Base-by-base conservation (phyloP, 1,140 invertebrate species). In the Argopecten irradians region DNA sequence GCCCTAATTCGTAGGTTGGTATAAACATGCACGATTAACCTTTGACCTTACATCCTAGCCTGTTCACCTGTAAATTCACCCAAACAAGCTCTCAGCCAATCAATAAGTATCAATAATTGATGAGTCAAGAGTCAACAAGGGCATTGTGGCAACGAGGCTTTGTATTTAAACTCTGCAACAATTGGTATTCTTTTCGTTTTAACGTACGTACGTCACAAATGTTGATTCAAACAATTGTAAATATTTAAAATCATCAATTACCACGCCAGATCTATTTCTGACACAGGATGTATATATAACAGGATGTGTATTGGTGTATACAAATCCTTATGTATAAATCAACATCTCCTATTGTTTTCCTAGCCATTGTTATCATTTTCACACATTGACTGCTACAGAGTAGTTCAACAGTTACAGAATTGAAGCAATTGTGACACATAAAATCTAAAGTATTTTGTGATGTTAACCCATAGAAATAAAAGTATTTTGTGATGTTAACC, bases 41-140 rank as follows among this genome's bases (percentile, higher is more conserved):
- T n/a, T n/a, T n/a, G n/a, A n/a, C n/a, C n/a, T n/a, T n/a, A n/a
- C n/a, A n/a, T n/a, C 55, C n/a, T 39, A 39, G 14, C 11, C 55
- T n/a, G n/a, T 71, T 71, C 55, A n/a, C 55, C 55, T 71, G 55
- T 71, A 71, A n/a, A n/a, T 71, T 1, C n/a, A 71, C 55, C 55
- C 55, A 5, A 39, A 8, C 36, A 39, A 39, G 13, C 36, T 39
- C 36, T n/a, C 13, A 5, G 22, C 13, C 55, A 71, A 71, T 71
- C 55, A 71, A 71, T 71, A 11, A 2, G 1, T n/a, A n/a, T 71
- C 55, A 71, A 71, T 71, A 28, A 71, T 71, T 71, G 55, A 71
- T 71, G 55, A 71, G 55, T 0, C 22, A 3, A 46, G 22, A 16
- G 19, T 71, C 0, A 71, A 28, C 55, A 28, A 28, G 8, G n/a